A percentile compares a stretch with the other conserved stretches of the same genome.
These are phyloP conservation scores for Sminthurinus signatus DNA, from an alignment of 1,140 invertebrate genomes.

Conservation along the genomic window DNA sequence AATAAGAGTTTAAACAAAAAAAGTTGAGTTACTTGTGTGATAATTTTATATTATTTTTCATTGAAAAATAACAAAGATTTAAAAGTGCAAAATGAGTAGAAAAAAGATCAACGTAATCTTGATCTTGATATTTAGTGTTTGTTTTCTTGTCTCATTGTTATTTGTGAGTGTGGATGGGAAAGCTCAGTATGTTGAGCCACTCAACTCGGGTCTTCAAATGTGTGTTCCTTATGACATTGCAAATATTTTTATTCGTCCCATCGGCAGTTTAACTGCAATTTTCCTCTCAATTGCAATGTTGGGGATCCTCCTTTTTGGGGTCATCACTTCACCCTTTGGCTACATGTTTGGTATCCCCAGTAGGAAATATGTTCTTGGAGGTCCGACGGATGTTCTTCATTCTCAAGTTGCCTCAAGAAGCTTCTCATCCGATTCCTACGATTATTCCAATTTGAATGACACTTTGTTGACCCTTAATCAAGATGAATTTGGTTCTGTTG, in stretches of 20 bases:
- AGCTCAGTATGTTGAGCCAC: constrained; percentile 27
- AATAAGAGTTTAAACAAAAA: no score
- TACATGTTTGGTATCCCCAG: constrained; percentile 39
- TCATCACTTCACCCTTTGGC: constrained; percentile 35
- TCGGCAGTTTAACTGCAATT: not conserved
- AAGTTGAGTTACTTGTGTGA: no score
- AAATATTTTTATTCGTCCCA: constrained; percentile 34
- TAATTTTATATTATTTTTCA: no score
- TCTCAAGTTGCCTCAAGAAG: not conserved
- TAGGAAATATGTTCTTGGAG: constrained; percentile 35
- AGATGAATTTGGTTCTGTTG: no score
- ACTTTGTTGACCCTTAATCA: no score
- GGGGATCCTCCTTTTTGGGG: constrained; percentile 30
- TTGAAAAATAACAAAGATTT: no score
- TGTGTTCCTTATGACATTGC: constrained; percentile 32
- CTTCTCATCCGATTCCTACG: no score
- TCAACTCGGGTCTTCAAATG: constrained; percentile 32
- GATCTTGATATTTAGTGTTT: no score
- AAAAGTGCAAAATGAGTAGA: no score
- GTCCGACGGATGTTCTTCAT: not conserved
- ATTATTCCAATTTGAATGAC: no score
- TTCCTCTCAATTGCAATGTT: constrained; percentile 10
- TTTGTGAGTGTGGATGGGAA: constrained; percentile 10
- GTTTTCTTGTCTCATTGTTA: constrained; percentile 6
- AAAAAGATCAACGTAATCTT: no score